phyloP scores from a whole-genome alignment of 1,140 invertebrate species.

The Limonius californicus region DNA sequence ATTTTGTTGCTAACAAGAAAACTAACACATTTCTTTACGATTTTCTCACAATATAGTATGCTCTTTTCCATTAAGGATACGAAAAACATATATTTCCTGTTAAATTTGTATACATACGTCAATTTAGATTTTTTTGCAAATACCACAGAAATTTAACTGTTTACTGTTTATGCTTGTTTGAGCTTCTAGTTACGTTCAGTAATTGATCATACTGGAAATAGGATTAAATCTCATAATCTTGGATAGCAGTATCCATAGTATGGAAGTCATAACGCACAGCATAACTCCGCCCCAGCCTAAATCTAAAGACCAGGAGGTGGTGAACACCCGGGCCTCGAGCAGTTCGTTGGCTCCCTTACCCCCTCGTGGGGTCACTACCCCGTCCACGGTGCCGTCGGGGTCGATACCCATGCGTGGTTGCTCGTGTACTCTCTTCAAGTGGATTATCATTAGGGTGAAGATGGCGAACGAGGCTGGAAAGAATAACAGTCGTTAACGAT shows the following conservation, averaged over 20 bases:
- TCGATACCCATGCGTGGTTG: conserved; percentile 51
- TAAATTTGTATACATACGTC: no score
- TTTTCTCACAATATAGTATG: no score
- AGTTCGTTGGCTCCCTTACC: conserved; percentile 46
- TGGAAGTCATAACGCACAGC: conserved; percentile 69
- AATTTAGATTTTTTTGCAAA: no score
- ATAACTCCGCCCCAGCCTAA: conserved; percentile 79
- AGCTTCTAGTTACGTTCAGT: neutral
- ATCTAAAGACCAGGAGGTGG: conserved; percentile 76
- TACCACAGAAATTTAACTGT: no score
- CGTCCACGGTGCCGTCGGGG: conserved; percentile 63
- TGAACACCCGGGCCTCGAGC: conserved; percentile 62
- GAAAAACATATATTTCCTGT: no score
- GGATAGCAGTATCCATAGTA: conserved; percentile 81
- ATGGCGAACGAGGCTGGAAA: conserved; percentile 79
- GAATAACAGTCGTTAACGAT: neutral
- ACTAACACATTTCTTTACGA: no score
- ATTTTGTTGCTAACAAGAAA: no score
- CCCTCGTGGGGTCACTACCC: conserved; percentile 55
- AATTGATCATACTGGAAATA: conserved; percentile 67
- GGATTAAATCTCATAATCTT: conserved; percentile 88
- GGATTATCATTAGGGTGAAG: conserved; percentile 85
- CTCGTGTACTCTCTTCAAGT: conserved; percentile 77
- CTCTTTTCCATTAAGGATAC: no score
- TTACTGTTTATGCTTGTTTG: no score